A percentile compares a stretch with the other conserved stretches of the same genome.
phyloP scores from a whole-genome alignment of 2,113 vertebrate species.

The Eulacestoma nigropectus region DNA sequence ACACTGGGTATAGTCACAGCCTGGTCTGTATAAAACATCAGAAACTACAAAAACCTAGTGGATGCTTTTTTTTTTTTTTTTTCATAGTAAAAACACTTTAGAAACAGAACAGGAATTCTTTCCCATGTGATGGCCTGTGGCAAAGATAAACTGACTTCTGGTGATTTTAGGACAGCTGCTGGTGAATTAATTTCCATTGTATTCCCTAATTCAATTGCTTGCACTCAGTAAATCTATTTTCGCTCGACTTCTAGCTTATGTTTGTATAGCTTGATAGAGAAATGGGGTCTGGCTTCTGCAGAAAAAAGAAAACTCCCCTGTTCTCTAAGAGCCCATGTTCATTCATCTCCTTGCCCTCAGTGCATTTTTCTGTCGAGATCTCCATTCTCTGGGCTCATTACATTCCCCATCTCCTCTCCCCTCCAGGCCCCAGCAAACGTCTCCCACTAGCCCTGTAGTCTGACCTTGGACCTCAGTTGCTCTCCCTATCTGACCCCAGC shows the following conservation, averaged over 20 bases:
- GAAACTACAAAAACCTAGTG: background rate
- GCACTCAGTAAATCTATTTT: background rate
- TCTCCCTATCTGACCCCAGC: constrained; percentile 27
- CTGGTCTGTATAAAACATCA: background rate
- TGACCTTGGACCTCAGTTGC: constrained; percentile 44
- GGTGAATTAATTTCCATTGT: background rate
- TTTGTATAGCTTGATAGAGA: background rate
- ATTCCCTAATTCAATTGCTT: background rate
- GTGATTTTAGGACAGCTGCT: background rate
- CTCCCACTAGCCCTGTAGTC: constrained; percentile 13
- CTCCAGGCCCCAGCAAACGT: background rate
- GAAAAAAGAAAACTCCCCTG: background rate
- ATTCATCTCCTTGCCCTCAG: constrained; percentile 25
- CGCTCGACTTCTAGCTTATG: background rate
- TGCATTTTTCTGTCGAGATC: constrained; percentile 15
- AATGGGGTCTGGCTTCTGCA: background rate
- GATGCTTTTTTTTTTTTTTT: background rate
- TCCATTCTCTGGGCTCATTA: constrained; percentile 6
- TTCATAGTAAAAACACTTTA: background rate
- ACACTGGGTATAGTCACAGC: background rate
- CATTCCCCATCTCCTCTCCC: background rate
- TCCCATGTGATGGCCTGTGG: background rate
- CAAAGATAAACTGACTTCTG: background rate
- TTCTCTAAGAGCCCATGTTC: background rate
- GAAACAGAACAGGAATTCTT: background rate